Conservation (phyloP, 2,797 vertebrate genomes). For the Scarus forsteni region DNA sequence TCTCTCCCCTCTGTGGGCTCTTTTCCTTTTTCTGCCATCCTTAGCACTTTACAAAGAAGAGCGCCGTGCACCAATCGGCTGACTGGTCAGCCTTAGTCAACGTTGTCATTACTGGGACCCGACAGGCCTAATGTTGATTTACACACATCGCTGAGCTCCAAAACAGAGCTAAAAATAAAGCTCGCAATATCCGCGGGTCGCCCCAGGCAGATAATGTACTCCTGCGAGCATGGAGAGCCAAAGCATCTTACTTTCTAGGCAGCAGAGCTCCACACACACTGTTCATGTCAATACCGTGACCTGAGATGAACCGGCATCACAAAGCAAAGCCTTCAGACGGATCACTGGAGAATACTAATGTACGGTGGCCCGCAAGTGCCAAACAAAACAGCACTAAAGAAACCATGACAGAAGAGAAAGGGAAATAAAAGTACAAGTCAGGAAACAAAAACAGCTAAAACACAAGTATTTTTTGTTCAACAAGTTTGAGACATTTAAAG, state of each 20-base stretch:
- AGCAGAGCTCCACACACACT: conserved; percentile 24
- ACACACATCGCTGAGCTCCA: conserved; percentile 79
- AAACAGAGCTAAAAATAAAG: conserved; percentile 84
- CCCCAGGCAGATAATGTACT: conserved; percentile 73
- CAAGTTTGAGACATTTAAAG: too few relatives aligned
- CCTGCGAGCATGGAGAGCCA: conserved; percentile 49
- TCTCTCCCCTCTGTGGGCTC: conserved; percentile 51
- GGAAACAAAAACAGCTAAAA: too few relatives aligned
- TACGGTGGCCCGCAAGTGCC: too few relatives aligned
- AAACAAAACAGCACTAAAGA: too few relatives aligned
- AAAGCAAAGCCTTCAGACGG: not conserved
- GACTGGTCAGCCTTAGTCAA: conserved; percentile 78
- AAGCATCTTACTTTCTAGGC: conserved; percentile 58
- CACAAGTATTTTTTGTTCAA: too few relatives aligned
- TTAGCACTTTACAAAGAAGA: conserved; percentile 76
- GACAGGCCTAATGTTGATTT: conserved; percentile 81
- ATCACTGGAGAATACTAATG: not conserved
- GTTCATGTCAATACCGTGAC: conserved; percentile 43
- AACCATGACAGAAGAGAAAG: too few relatives aligned
- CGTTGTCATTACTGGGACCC: conserved; percentile 75
- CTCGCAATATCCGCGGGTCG: conserved; percentile 62
- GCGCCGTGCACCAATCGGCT: conserved; percentile 66
- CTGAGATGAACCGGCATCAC: conserved; percentile 29
- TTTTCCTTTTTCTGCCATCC: conserved; percentile 70
- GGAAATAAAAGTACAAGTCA: too few relatives aligned